Evolutionary conservation across 2,888 invertebrate genomes (phyloP).

Genomic region (Teleogryllus oceanicus): DNA sequence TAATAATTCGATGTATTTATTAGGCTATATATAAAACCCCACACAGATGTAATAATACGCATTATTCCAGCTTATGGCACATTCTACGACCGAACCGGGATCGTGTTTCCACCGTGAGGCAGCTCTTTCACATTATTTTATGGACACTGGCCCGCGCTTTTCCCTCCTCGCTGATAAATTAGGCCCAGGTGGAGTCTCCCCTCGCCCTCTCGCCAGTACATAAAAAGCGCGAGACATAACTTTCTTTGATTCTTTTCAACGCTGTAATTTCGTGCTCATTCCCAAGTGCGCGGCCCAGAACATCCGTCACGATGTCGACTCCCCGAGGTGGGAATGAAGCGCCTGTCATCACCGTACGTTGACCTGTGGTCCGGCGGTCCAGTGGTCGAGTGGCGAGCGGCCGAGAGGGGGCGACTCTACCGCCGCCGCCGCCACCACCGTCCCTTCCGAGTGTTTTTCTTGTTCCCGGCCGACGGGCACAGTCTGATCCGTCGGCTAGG

Average conservation of each 20-base stretch:
- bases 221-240: background rate
- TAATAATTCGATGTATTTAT: background rate
- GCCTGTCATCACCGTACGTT: conserved; percentile 2
- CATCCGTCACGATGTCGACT: background rate
- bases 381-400: background rate
- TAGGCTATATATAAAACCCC: background rate
- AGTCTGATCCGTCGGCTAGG: too few relatives aligned
- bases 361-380: background rate
- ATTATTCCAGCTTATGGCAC: background rate
- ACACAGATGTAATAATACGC: background rate
- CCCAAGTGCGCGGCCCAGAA: background rate
- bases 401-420: too few relatives aligned
- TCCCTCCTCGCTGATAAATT: background rate
- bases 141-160: background rate
- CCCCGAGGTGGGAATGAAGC: background rate
- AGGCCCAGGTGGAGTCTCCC: background rate
- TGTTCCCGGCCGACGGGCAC: too few relatives aligned
- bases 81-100: background rate
- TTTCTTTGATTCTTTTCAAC: background rate
- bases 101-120: background rate
- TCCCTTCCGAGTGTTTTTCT: too few relatives aligned
- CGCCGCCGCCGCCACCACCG: too few relatives aligned
- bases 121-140: background rate
- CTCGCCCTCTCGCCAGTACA: background rate
- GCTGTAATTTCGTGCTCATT: background rate